Percentiles rank a stretch among this genome's conserved stretches.
phyloP scores from a whole-genome alignment of 2,797 vertebrate genomes.

The Pristis pectinata region DNA sequence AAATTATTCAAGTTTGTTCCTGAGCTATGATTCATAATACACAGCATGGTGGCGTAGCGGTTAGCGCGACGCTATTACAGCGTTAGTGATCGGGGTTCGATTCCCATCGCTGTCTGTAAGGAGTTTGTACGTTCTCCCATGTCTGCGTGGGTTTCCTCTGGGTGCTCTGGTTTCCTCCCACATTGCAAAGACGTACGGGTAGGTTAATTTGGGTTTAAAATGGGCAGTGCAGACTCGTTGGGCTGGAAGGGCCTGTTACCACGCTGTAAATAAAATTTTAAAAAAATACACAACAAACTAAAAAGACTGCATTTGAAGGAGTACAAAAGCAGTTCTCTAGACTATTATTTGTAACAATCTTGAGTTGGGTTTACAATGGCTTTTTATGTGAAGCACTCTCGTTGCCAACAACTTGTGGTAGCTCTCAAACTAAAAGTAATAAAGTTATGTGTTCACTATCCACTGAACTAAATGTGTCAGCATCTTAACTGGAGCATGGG shows the following conservation, averaged over 20 bases:
- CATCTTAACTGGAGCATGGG: conserved; percentile 40
- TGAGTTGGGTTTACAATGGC: conserved; percentile 29
- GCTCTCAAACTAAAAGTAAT: background rate
- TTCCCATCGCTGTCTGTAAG: too few relatives aligned
- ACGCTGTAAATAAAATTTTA: too few relatives aligned
- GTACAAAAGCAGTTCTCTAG: background rate
- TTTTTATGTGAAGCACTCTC: background rate
- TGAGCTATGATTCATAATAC: background rate
- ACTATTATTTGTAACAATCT: background rate
- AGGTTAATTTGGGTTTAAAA: too few relatives aligned
- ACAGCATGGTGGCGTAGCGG: too few relatives aligned
- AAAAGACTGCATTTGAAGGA: background rate
- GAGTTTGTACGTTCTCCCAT: too few relatives aligned
- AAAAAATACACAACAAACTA: background rate
- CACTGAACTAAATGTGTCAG: conserved; percentile 35
- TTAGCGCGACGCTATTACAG: too few relatives aligned
- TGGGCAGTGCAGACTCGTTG: too few relatives aligned
- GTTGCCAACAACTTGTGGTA: background rate
- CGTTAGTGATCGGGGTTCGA: too few relatives aligned
- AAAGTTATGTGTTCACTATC: conserved; percentile 42
- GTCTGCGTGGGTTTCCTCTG: too few relatives aligned
- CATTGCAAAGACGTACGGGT: too few relatives aligned
- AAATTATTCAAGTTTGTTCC: background rate
- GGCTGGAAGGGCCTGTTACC: too few relatives aligned
- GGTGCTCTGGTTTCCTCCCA: too few relatives aligned